A percentile compares a stretch with the other conserved stretches of the same genome.
Evolutionary conservation across 1,140 invertebrate genomes (phyloP).

Genomic region (Drosophila pseudoobscura): DNA sequence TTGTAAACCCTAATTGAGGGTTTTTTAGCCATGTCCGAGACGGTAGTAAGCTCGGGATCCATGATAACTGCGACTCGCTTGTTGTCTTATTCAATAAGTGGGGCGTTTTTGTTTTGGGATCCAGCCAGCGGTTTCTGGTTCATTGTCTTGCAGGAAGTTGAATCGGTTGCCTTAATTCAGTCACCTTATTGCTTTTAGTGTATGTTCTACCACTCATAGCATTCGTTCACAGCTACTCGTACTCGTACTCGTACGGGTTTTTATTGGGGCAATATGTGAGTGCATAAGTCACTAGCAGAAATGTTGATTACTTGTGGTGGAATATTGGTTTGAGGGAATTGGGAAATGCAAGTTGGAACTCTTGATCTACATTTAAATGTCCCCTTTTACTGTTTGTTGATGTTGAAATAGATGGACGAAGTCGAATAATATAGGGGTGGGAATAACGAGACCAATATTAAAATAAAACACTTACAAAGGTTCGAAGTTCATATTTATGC

Average conservation of each 20-base stretch:
- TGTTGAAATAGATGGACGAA: too few relatives aligned
- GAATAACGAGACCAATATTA: too few relatives aligned
- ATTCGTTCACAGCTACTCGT: not conserved
- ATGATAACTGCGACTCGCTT: not conserved
- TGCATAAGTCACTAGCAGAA: constrained; percentile 23
- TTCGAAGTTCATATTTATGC: too few relatives aligned
- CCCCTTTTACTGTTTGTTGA: too few relatives aligned
- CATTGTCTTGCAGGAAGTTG: constrained; percentile 30
- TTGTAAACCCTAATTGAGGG: constrained; percentile 40
- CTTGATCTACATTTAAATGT: too few relatives aligned
- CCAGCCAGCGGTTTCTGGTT: constrained; percentile 2
- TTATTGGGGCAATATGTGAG: constrained; percentile 38
- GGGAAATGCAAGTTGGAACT: not conserved
- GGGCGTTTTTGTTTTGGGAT: not conserved
- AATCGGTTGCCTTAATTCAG: not conserved
- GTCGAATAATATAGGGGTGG: too few relatives aligned
- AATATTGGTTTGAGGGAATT: constrained; percentile 1
- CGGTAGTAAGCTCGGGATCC: constrained; percentile 8
- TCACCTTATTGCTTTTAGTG: constrained; percentile 8
- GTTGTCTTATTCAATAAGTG: constrained; percentile 12
- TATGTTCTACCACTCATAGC: constrained; percentile 8
- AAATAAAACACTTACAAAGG: too few relatives aligned
- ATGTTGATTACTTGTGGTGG: constrained; percentile 5
- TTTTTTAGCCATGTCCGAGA: constrained; percentile 13
- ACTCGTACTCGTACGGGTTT: constrained; percentile 34